phyloP scores from a whole-genome alignment of 64 coral and sea anemone species.

The Montipora cactus region DNA sequence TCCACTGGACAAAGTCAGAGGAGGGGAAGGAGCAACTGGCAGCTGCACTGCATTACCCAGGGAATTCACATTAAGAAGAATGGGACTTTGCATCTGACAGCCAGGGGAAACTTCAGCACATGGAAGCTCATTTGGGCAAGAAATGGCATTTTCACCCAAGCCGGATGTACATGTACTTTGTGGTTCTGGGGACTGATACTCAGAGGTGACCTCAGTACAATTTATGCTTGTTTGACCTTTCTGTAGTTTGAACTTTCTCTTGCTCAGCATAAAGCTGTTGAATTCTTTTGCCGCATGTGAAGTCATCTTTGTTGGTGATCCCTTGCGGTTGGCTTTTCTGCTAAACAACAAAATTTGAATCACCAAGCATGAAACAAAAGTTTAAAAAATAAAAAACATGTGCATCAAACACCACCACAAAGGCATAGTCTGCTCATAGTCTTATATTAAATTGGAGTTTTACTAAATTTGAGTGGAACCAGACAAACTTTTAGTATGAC shows the following conservation, averaged over 20 bases:
- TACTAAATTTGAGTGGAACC: too few relatives aligned
- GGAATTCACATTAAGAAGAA: slow-evolving; percentile 11
- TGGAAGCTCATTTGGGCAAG: neutral
- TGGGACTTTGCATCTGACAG: neutral
- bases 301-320: slow-evolving; percentile 54
- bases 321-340: slow-evolving; percentile 50
- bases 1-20: neutral
- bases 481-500: too few relatives aligned
- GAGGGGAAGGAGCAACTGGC: neutral
- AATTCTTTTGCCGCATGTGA: slow-evolving; percentile 55
- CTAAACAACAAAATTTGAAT: neutral
- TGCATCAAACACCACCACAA: neutral
- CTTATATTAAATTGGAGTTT: too few relatives aligned
- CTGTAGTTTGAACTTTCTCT: slow-evolving; percentile 25
- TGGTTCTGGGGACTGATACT: neutral
- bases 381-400: neutral
- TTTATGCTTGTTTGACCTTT: neutral
- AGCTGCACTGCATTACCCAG: neutral
- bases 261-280: slow-evolving; percentile 49
- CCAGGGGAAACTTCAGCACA: neutral
- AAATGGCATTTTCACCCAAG: neutral
- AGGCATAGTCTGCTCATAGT: too few relatives aligned
- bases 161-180: too few relatives aligned
- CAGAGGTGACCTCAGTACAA: neutral
- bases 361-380: neutral